Evolutionary conservation across 37 sponge, comb jelly and placozoan species (phyloP).

Genomic region (Halichondria panicea): DNA sequence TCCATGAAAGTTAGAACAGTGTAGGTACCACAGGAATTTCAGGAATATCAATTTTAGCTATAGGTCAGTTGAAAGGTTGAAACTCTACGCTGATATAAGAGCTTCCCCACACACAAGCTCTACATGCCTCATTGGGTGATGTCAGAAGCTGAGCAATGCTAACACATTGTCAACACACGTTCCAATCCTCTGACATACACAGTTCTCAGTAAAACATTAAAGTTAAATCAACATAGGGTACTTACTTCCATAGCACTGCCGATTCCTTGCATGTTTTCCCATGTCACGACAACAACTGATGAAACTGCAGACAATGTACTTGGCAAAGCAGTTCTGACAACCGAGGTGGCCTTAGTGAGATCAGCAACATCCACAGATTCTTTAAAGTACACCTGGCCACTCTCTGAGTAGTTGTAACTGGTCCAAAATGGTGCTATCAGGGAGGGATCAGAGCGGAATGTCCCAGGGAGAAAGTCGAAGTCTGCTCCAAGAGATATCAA

Average conservation of each 20-base stretch:
- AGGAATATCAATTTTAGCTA: too few species aligned
- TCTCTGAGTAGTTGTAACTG: background rate
- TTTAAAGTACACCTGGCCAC: slow-evolving; percentile 8
- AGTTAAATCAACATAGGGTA: too few species aligned
- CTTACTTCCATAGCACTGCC: background rate
- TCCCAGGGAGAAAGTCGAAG: background rate
- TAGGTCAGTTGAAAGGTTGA: too few species aligned
- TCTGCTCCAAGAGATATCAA: slow-evolving; percentile 2
- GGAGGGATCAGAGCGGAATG: background rate
- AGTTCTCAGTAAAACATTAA: too few species aligned
- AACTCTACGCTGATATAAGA: too few species aligned
- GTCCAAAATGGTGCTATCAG: slow-evolving; percentile 39
- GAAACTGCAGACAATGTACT: background rate
- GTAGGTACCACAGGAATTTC: too few species aligned
- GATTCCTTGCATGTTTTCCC: background rate
- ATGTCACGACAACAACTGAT: slow-evolving; percentile 8
- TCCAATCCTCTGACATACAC: too few species aligned
- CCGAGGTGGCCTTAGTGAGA: background rate
- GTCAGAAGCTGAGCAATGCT: too few species aligned
- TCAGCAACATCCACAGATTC: background rate
- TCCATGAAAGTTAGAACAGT: too few species aligned
- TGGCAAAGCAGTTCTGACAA: background rate
- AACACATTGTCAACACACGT: too few species aligned
- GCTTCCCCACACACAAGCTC: too few species aligned
- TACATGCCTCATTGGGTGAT: too few species aligned